These are phyloP conservation scores for Gasterosteus aculeatus DNA, from an alignment of 2,113 vertebrate genomes.

Conservation along the genomic window DNA sequence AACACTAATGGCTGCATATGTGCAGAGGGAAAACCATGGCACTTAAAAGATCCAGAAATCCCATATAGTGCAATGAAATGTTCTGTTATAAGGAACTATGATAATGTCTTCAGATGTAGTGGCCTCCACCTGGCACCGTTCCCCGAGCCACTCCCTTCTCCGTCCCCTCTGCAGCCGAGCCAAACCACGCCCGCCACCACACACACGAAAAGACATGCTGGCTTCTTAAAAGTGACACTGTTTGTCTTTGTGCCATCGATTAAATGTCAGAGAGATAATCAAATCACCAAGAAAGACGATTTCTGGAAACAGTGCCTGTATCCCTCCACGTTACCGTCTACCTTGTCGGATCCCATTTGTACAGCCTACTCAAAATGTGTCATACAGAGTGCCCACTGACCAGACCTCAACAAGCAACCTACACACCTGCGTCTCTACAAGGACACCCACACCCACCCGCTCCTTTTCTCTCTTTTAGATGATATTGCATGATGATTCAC, in stretches of 20 bases:
- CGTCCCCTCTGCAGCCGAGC: too few relatives aligned
- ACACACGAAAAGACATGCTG: neutral
- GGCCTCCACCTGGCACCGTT: too few relatives aligned
- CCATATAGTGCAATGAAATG: neutral
- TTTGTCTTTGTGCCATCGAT: neutral
- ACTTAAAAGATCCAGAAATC: neutral
- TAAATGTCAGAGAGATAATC: slow-evolving; percentile 55
- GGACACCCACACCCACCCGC: slow-evolving; percentile 51
- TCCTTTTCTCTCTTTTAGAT: slow-evolving; percentile 21
- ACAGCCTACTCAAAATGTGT: slow-evolving; percentile 51
- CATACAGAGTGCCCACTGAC: slow-evolving; percentile 59
- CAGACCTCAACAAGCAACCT: slow-evolving; percentile 62
- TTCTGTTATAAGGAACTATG: neutral
- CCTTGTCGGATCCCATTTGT: slow-evolving; percentile 43
- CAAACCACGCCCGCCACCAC: too few relatives aligned
- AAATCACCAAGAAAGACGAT: slow-evolving; percentile 28
- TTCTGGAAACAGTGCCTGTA: slow-evolving; percentile 16
- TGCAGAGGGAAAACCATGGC: neutral
- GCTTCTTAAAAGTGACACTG: neutral
- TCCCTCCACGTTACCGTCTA: slow-evolving; percentile 14
- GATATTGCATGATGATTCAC: slow-evolving; percentile 28
- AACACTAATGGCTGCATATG: neutral
- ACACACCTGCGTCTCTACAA: slow-evolving; percentile 51
- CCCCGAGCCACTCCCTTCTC: too few relatives aligned
- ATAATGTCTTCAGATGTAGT: neutral